A percentile compares a stretch with the other conserved stretches of the same genome.
phyloP scores from a whole-genome alignment of 30 jellyfish, hydroid and myxozoan genomes.

The Aurelia aurita complex sp. Pacific region DNA sequence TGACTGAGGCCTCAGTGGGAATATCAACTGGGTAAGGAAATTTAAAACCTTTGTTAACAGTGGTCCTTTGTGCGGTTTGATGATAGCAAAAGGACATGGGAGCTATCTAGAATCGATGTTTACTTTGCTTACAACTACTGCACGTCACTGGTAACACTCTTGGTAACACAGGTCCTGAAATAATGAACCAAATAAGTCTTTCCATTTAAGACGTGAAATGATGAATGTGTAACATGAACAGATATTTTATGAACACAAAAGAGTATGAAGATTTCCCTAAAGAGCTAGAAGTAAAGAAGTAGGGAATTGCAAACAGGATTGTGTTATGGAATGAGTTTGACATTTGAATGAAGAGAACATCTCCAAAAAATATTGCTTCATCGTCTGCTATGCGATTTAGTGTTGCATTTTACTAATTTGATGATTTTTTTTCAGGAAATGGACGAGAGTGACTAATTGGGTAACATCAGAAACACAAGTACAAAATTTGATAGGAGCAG shows the following conservation, averaged over 20 bases:
- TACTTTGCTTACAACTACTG: not conserved
- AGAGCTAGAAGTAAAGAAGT: no score
- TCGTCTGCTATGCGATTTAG: not conserved
- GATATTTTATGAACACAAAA: no score
- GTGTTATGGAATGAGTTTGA: no score
- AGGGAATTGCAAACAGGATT: no score
- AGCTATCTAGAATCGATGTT: not conserved
- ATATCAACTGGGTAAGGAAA: constrained; percentile 47
- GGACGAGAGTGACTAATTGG: constrained; percentile 71
- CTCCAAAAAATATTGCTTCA: not conserved
- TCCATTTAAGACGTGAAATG: no score
- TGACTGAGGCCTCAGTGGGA: constrained; percentile 2
- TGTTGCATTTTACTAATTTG: not conserved
- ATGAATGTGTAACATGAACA: no score
- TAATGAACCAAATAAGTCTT: no score
- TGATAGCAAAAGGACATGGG: not conserved
- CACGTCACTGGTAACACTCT: no score
- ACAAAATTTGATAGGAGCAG: constrained; percentile 47
- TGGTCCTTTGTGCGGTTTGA: not conserved
- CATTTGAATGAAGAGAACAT: no score
- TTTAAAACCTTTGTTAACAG: not conserved
- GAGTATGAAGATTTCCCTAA: no score
- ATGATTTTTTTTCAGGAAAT: constrained; percentile 8
- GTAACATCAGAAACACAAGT: constrained; percentile 17
- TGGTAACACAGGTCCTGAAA: no score